Conservation (phyloP, 2,113 vertebrate genomes). For the Columba janthina region DNA sequence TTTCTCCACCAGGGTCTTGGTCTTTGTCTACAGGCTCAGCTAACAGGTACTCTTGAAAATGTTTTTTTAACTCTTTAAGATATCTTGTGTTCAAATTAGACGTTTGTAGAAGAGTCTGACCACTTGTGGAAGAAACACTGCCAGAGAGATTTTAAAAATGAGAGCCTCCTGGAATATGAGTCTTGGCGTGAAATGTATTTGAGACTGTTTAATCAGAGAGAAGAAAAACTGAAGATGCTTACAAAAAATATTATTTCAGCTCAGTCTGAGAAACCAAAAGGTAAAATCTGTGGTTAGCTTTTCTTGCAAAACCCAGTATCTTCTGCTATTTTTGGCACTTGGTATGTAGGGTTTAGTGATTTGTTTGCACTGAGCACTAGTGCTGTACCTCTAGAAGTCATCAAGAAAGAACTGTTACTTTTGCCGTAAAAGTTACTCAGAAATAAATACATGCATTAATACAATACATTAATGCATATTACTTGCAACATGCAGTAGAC, state of each 20-base stretch:
- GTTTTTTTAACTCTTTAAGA: background rate
- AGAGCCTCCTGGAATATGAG: slow-evolving; percentile 77
- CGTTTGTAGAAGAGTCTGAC: slow-evolving; percentile 78
- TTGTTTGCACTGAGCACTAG: background rate
- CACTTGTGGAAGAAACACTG: slow-evolving; percentile 87
- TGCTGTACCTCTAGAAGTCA: background rate
- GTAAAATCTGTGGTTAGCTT: slow-evolving; percentile 54
- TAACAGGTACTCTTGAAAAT: background rate
- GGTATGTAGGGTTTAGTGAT: background rate
- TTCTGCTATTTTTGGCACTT: background rate
- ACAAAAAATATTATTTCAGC: slow-evolving; percentile 83
- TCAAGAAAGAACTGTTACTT: background rate
- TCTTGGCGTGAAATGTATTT: slow-evolving; percentile 90
- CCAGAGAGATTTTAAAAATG: slow-evolving; percentile 81
- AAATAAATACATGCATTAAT: background rate
- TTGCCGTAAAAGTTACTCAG: background rate
- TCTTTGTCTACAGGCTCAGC: background rate
- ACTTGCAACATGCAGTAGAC: background rate
- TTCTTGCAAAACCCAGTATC: background rate
- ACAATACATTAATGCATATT: background rate
- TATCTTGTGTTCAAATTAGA: slow-evolving; percentile 45
- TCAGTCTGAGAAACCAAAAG: slow-evolving; percentile 85
- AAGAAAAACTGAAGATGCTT: slow-evolving; percentile 82
- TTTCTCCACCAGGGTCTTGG: background rate
- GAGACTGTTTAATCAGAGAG: slow-evolving; percentile 81